Evolutionary conservation across 2,888 invertebrate species (phyloP).

Genomic region (Sminthurinus aureus): DNA sequence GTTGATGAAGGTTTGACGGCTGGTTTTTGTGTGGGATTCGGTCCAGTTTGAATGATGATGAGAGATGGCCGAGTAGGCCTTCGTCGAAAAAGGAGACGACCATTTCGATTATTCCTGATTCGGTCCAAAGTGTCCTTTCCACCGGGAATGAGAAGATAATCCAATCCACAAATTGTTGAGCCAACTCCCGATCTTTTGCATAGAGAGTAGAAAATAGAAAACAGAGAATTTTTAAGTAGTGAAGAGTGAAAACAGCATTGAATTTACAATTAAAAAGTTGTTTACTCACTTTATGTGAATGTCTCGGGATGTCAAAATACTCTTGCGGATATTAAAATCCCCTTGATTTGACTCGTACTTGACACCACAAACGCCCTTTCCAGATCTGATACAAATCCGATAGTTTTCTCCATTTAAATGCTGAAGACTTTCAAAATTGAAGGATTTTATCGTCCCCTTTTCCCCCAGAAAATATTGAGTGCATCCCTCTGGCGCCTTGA

Average conservation of each 20-base stretch:
- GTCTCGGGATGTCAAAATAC: constrained; percentile 46
- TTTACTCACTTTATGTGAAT: constrained; percentile 48
- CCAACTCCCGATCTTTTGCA: constrained; percentile 53
- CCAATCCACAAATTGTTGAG: constrained; percentile 48
- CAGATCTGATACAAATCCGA: constrained; percentile 60
- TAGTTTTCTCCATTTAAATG: constrained; percentile 60
- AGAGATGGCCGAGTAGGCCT: constrained; percentile 37
- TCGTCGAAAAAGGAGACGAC: constrained; percentile 50
- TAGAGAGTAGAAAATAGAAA: background rate
- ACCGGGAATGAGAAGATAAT: constrained; percentile 56
- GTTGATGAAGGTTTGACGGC: background rate
- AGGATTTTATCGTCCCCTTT: constrained; percentile 60
- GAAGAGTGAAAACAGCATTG: no score
- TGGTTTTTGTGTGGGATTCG: constrained; percentile 20
- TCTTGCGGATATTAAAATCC: constrained; percentile 57
- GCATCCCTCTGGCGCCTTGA: constrained; percentile 61
- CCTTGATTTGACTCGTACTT: constrained; percentile 52
- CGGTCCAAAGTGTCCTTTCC: constrained; percentile 39
- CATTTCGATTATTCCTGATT: constrained; percentile 1
- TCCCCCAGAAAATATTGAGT: constrained; percentile 60
- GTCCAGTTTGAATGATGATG: constrained; percentile 8
- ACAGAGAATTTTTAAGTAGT: background rate
- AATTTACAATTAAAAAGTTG: background rate
- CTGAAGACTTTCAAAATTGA: constrained; percentile 60
- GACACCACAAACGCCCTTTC: constrained; percentile 57